Evolutionary conservation across 1,140 invertebrate species (phyloP).

Genomic region (Drosophila grimshawi): DNA sequence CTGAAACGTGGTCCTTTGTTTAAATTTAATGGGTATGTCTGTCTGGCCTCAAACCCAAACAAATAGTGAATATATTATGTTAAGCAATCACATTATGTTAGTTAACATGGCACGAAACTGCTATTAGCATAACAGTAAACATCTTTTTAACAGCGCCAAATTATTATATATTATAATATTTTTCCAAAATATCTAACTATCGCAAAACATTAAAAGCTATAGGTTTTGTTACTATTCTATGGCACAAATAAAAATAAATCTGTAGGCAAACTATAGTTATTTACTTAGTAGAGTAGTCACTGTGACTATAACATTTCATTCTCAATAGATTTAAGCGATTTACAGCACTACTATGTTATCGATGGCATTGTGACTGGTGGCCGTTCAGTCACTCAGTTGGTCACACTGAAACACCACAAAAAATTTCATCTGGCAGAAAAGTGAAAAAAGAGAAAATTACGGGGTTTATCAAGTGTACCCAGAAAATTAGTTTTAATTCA

Average conservation of each 20-base stretch:
- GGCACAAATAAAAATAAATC: not conserved
- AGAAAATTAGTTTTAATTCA: conserved; percentile 60
- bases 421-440: conserved; percentile 68
- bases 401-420: conserved; percentile 42
- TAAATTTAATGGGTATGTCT: conserved; percentile 66
- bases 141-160: not conserved
- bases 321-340: conserved; percentile 4
- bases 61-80: conserved; percentile 41
- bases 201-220: not conserved
- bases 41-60: conserved; percentile 77
- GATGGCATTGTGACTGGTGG: conserved; percentile 12
- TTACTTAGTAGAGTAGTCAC: not conserved
- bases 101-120: not conserved
- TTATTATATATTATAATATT: not conserved
- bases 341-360: conserved; percentile 11
- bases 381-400: conserved; percentile 12
- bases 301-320: conserved; percentile 4
- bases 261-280: not conserved
- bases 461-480: conserved; percentile 35
- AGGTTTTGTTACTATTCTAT: not conserved
- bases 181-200: not conserved
- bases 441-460: conserved; percentile 72
- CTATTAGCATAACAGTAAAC: not conserved
- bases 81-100: conserved; percentile 8
- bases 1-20: conserved; percentile 78